Evolutionary conservation across 1,140 invertebrate species (phyloP).

Genomic region (Charaxes varanes): DNA sequence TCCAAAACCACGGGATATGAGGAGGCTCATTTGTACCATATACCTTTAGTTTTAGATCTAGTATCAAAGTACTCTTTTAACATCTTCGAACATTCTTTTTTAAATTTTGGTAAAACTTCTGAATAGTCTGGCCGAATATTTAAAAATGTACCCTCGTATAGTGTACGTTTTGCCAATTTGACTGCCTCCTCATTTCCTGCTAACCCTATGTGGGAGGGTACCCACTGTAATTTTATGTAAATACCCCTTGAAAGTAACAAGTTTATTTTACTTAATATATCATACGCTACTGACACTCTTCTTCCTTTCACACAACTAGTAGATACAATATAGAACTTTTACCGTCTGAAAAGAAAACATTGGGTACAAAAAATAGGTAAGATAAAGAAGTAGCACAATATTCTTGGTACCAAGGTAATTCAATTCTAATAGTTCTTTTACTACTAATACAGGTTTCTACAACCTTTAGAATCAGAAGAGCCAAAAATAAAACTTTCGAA

Average conservation of each 20-base stretch:
- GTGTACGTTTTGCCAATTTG: conserved; percentile 4
- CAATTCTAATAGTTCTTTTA: too few relatives aligned
- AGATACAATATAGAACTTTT: conserved; percentile 5
- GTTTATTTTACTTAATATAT: conserved; percentile 6
- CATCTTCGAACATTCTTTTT: too few relatives aligned
- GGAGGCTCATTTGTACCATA: too few relatives aligned
- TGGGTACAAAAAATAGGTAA: too few relatives aligned
- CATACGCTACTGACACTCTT: conserved; percentile 2
- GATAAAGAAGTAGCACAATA: too few relatives aligned
- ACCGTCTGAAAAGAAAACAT: conserved; percentile 1
- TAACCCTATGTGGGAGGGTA: conserved; percentile 4
- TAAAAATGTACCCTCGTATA: conserved; percentile 1
- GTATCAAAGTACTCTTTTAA: conserved; percentile 5
- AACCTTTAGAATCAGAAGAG: too few relatives aligned
- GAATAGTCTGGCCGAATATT: not conserved
- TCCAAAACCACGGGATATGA: too few relatives aligned
- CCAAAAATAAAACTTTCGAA: too few relatives aligned
- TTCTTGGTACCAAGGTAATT: too few relatives aligned
- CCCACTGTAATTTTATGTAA: conserved; percentile 4
- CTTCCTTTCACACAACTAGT: conserved; percentile 3
- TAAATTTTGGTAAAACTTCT: too few relatives aligned
- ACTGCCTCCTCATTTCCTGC: conserved; percentile 5
- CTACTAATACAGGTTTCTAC: too few relatives aligned
- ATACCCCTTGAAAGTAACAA: not conserved
- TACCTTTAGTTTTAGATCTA: too few relatives aligned